Conservation (phyloP, 2,113 vertebrate species). For the chimpanzee (Pan troglodytes) region NHGRI_mPanTro3-v2.1_pri NC_086015.1:70001501-70002000, state of each 20-base stretch:
- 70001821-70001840: too few relatives aligned
- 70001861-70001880: too few relatives aligned
- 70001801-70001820: too few relatives aligned
- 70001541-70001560: neutral
- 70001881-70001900: too few relatives aligned
- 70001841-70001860: too few relatives aligned
- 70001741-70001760: constrained; percentile 15
- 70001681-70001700: neutral
- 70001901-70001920: too few relatives aligned
- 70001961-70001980: too few relatives aligned
- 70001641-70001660: neutral
- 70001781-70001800: too few relatives aligned
- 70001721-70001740: neutral
- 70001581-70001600: neutral
- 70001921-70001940: too few relatives aligned
- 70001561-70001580: constrained; percentile 10
- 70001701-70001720: neutral
- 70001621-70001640: neutral
- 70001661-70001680: neutral
- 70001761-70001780: neutral
- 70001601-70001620: neutral
- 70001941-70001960: too few relatives aligned
- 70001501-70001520: neutral
- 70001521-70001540: neutral
- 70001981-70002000: too few relatives aligned